Evolutionary conservation across 2,888 invertebrate genomes (phyloP).

Genomic region (Choristoneura rosaceana): DNA sequence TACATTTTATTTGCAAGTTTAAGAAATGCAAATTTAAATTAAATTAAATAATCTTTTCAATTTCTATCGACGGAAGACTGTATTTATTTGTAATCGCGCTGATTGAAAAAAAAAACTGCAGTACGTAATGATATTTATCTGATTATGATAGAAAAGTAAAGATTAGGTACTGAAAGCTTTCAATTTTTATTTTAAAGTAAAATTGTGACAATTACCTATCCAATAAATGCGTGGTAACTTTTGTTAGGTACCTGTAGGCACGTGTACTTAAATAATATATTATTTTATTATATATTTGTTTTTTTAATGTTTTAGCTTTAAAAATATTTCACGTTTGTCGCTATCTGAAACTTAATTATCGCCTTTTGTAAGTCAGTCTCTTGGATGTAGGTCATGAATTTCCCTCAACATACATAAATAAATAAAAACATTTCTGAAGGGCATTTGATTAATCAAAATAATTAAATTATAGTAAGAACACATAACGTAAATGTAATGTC

Average conservation of each 20-base stretch:
- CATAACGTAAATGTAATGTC: too few relatives aligned
- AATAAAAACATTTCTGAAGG: background rate
- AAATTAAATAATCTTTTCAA: background rate
- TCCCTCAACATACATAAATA: background rate
- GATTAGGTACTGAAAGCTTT: background rate
- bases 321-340: background rate
- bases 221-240: too few relatives aligned
- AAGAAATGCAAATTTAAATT: background rate
- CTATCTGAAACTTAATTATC: conserved; percentile 22
- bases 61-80: background rate
- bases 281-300: too few relatives aligned
- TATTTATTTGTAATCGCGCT: background rate
- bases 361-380: conserved; percentile 21
- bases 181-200: background rate
- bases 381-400: conserved; percentile 29
- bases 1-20: background rate
- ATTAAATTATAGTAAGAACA: too few relatives aligned
- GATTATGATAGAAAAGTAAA: background rate
- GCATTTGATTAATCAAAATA: too few relatives aligned
- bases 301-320: too few relatives aligned
- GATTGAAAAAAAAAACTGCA: background rate
- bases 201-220: too few relatives aligned
- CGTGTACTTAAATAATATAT: too few relatives aligned
- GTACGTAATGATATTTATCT: background rate
- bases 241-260: too few relatives aligned